Evolutionary conservation across 2,888 invertebrate species (phyloP).

Genomic region (Schizotus pectinicornis): DNA sequence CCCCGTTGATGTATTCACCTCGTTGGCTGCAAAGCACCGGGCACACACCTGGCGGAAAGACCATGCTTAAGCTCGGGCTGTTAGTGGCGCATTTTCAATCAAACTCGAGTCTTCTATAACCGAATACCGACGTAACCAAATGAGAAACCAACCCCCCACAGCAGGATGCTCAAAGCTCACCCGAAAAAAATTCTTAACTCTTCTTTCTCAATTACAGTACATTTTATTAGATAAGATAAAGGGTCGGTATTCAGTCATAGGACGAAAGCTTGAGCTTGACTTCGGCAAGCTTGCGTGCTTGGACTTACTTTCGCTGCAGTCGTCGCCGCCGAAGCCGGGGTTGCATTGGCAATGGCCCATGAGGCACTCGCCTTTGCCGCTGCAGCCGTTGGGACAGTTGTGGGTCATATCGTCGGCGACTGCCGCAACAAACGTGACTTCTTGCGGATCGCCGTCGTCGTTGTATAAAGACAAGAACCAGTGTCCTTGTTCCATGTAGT

Average conservation of each 20-base stretch:
- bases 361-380: constrained; percentile 95
- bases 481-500: constrained; percentile 94
- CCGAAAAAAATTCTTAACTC: no score
- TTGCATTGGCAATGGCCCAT: constrained; percentile 96
- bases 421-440: constrained; percentile 82
- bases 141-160: no score
- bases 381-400: constrained; percentile 95
- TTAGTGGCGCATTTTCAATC: constrained; percentile 25
- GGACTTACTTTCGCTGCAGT: constrained; percentile 93
- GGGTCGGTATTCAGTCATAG: no score
- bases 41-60: constrained; percentile 75
- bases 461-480: constrained; percentile 97
- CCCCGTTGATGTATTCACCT: constrained; percentile 95
- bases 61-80: constrained; percentile 38
- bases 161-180: no score
- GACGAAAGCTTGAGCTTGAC: no score
- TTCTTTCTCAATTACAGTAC: no score
- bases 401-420: constrained; percentile 92
- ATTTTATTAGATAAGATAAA: neutral
- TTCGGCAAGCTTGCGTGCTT: constrained; percentile 2
- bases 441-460: constrained; percentile 91
- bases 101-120: neutral
- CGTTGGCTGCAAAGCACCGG: constrained; percentile 96
- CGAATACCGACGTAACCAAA: no score
- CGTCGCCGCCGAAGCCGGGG: constrained; percentile 94